Evolutionary conservation across 2,888 invertebrate genomes (phyloP).

Genomic region (Pollenia amentaria): DNA sequence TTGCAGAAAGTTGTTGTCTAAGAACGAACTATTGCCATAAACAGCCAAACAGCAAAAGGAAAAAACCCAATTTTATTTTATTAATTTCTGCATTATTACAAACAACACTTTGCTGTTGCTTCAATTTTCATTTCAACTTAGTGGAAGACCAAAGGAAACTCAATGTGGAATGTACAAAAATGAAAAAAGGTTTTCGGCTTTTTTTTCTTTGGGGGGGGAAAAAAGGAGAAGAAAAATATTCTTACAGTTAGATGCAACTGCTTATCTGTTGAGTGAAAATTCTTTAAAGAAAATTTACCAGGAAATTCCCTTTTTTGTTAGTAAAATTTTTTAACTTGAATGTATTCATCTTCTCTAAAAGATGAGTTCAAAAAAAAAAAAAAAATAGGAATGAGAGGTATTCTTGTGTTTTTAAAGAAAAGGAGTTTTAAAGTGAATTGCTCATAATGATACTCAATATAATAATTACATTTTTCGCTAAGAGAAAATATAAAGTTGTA

Average conservation of each 20-base stretch:
- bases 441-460: constrained; percentile 1
- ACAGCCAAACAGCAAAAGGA: background rate
- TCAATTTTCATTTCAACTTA: constrained; percentile 32
- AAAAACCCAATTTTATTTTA: constrained; percentile 36
- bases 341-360: constrained; percentile 34
- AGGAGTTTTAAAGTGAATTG: constrained; percentile 26
- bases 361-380: constrained; percentile 13
- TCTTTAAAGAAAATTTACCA: constrained; percentile 50
- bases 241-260: constrained; percentile 56
- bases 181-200: constrained; percentile 29
- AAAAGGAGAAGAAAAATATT: constrained; percentile 8
- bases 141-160: background rate
- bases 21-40: constrained; percentile 25
- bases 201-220: background rate
- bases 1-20: constrained; percentile 37
- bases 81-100: constrained; percentile 63
- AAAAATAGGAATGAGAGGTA: background rate
- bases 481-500: background rate
- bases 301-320: constrained; percentile 27
- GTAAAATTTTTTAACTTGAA: constrained; percentile 38
- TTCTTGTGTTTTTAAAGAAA: constrained; percentile 17
- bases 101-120: constrained; percentile 55
- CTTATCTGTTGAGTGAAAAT: constrained; percentile 56
- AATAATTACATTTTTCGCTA: background rate
- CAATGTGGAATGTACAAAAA: background rate